A percentile compares a stretch with the other conserved stretches of the same genome.
These are phyloP conservation scores for Cirrhinus mrigala DNA, from an alignment of 2,797 vertebrate genomes.

Conservation along the genomic window DNA sequence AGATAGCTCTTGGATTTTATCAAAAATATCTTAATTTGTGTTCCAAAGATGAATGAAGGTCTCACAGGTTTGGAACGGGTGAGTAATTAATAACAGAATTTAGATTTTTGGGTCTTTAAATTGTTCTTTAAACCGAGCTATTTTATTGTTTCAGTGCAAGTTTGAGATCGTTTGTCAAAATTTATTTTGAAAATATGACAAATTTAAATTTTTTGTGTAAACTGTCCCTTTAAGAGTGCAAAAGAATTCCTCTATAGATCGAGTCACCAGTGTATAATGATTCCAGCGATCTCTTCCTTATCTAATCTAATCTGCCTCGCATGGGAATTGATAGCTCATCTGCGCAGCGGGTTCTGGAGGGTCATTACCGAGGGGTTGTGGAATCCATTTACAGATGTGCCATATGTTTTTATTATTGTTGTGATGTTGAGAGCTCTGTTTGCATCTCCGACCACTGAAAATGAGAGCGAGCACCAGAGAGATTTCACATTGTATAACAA, in stretches of 20 bases:
- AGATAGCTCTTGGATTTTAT: too few species aligned
- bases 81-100: too few species aligned
- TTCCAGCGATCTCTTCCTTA: constrained; percentile 28
- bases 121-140: background rate
- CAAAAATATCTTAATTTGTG: too few species aligned
- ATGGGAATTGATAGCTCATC: constrained; percentile 25
- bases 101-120: too few species aligned
- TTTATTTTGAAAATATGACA: background rate
- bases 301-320: constrained; percentile 26
- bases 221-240: constrained; percentile 2
- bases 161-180: background rate
- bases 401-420: constrained; percentile 36
- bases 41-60: too few species aligned
- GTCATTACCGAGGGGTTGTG: constrained; percentile 20
- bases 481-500: background rate
- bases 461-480: background rate
- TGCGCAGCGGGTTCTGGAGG: background rate
- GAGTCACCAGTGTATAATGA: constrained; percentile 1
- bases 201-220: background rate
- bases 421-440: constrained; percentile 13
- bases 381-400: constrained; percentile 42
- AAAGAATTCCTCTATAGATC: constrained; percentile 31
- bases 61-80: too few species aligned
- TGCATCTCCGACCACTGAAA: background rate
- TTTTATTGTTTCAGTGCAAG: background rate